Conservation (phyloP, 1,140 invertebrate species). For the Euborellia annulipes region DNA sequence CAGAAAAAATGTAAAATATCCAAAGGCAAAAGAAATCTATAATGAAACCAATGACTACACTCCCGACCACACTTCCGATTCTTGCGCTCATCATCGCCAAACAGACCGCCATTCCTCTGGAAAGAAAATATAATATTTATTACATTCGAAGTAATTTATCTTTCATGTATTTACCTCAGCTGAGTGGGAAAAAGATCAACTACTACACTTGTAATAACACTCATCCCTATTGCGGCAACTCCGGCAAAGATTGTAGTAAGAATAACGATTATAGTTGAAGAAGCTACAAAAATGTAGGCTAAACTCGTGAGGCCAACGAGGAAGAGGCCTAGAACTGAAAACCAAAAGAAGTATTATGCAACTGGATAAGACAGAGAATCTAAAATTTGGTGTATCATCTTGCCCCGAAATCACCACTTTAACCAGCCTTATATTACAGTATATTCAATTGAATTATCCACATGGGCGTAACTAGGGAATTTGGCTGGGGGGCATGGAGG, state of each 20-base stretch:
- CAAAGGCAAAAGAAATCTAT: not conserved
- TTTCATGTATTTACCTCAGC: not conserved
- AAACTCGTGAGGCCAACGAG: not conserved
- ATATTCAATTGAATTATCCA: too few species aligned
- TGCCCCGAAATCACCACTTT: too few species aligned
- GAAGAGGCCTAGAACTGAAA: too few species aligned
- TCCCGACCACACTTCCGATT: not conserved
- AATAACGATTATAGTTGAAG: not conserved
- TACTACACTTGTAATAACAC: not conserved
- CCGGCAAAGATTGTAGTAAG: not conserved
- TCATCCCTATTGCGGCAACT: not conserved
- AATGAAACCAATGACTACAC: not conserved
- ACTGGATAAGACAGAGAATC: too few species aligned
- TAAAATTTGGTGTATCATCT: too few species aligned
- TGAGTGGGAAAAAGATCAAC: conserved; percentile 1
- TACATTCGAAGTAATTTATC: too few species aligned
- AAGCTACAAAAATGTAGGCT: not conserved
- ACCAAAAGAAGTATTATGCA: too few species aligned
- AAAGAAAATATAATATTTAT: too few species aligned
- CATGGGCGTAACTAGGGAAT: too few species aligned
- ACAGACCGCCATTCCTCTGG: conserved; percentile 1
- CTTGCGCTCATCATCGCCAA: conserved; percentile 1
- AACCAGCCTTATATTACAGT: too few species aligned
- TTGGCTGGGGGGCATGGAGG: too few species aligned
- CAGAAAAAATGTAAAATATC: not conserved